Conservation (phyloP, 2,888 invertebrate genomes). For the Rosalia funebris region DNA sequence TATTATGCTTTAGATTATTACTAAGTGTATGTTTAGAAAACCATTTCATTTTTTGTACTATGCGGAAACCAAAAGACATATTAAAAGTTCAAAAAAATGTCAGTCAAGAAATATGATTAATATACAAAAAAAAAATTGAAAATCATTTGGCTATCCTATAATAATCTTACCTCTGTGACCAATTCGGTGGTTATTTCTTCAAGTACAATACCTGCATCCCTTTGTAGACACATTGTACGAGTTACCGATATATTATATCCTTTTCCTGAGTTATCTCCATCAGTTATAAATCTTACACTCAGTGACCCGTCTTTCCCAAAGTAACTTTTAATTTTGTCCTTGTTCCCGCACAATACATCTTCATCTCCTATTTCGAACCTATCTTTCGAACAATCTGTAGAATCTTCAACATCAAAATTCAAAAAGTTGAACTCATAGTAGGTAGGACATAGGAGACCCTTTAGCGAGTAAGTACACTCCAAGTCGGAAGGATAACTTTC, state of each 20-base stretch:
- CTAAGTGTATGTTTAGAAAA: too few species aligned
- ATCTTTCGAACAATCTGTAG: constrained; percentile 66
- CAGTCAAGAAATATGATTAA: too few species aligned
- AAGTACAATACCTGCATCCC: background rate
- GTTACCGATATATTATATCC: constrained; percentile 68
- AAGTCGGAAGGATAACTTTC: constrained; percentile 62
- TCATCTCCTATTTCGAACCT: constrained; percentile 65
- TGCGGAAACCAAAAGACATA: too few species aligned
- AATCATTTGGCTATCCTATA: too few species aligned
- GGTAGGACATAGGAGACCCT: constrained; percentile 65
- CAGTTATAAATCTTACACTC: constrained; percentile 64
- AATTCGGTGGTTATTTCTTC: constrained; percentile 15
- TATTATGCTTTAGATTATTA: too few species aligned
- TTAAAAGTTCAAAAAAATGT: too few species aligned
- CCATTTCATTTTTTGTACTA: too few species aligned
- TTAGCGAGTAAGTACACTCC: constrained; percentile 66
- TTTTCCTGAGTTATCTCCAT: constrained; percentile 53
- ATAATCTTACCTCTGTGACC: constrained; percentile 21
- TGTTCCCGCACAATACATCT: constrained; percentile 66
- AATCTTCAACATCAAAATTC: constrained; percentile 66
- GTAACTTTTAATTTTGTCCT: constrained; percentile 65
- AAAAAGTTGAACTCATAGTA: constrained; percentile 68
- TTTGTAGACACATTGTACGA: constrained; percentile 53
- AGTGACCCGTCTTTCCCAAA: constrained; percentile 64
- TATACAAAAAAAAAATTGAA: too few species aligned